Evolutionary conservation across 2,888 invertebrate species (phyloP).

Genomic region (Agrochola circellaris): DNA sequence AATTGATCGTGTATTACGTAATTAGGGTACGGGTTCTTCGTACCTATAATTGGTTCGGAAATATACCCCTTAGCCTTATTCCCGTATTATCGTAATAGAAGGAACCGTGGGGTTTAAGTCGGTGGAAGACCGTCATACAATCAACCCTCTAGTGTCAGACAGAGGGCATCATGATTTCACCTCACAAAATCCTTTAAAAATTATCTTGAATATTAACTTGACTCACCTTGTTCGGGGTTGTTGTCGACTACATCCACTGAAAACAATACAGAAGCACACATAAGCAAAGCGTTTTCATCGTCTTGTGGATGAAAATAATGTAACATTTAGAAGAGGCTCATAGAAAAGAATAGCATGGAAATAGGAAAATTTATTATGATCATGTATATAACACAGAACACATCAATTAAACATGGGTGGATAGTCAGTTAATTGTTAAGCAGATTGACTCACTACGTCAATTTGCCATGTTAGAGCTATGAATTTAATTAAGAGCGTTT

Average conservation of each 20-base stretch:
- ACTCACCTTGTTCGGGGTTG: slow-evolving; percentile 46
- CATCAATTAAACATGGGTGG: not conserved
- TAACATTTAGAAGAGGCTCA: not conserved
- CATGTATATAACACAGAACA: not conserved
- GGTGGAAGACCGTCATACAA: not conserved
- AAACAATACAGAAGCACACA: slow-evolving; percentile 28
- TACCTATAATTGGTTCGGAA: not conserved
- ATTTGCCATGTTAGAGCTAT: not conserved
- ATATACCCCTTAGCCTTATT: not conserved
- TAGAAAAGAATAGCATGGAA: slow-evolving; percentile 1
- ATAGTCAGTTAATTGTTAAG: no score
- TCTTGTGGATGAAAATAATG: slow-evolving; percentile 34
- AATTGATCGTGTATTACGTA: no score
- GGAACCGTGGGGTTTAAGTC: not conserved
- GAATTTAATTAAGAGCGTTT: no score
- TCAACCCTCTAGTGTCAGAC: no score
- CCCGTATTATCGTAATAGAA: not conserved
- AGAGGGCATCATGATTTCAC: not conserved
- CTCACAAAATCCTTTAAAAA: not conserved
- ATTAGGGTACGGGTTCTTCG: not conserved
- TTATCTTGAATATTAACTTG: not conserved
- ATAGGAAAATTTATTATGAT: not conserved
- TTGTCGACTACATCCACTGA: slow-evolving; percentile 43
- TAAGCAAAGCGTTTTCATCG: slow-evolving; percentile 55
- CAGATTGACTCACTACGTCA: no score